These are phyloP conservation scores for Hippopotamus amphibius DNA, from an alignment of 2,113 vertebrate species.

Conservation along the genomic window DNA sequence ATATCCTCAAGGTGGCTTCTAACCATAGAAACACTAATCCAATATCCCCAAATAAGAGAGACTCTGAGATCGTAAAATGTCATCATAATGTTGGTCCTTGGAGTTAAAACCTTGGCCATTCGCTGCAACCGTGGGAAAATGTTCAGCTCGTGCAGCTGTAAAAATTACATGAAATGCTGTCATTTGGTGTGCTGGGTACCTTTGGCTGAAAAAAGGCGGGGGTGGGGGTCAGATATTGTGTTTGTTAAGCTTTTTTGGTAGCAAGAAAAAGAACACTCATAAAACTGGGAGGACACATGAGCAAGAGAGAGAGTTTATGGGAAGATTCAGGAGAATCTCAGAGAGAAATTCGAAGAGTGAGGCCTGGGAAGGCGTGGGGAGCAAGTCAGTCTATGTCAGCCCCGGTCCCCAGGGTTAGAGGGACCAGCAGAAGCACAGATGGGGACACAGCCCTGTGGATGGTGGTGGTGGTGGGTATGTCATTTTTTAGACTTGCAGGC, in stretches of 20 bases:
- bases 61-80: background rate
- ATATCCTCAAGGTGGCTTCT: background rate
- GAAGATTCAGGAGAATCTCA: background rate
- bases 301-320: background rate
- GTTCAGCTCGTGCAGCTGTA: background rate
- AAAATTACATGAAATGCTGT: background rate
- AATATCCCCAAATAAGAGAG: background rate
- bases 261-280: background rate
- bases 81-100: background rate
- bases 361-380: background rate
- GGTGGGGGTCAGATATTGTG: background rate
- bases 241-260: background rate
- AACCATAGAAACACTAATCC: background rate
- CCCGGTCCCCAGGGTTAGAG: background rate
- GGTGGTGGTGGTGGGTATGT: fast-evolving
- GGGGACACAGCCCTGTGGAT: background rate
- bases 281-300: background rate
- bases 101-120: background rate
- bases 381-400: background rate
- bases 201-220: background rate
- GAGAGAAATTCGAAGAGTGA: no score
- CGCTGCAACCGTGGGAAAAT: background rate
- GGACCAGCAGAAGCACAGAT: background rate
- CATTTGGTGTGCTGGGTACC: background rate
- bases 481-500: background rate